Evolutionary conservation across 2,113 vertebrate genomes (phyloP), one percentile per base, ranked within the genome.

Genomic region (Nycticorax nycticorax): DNA sequence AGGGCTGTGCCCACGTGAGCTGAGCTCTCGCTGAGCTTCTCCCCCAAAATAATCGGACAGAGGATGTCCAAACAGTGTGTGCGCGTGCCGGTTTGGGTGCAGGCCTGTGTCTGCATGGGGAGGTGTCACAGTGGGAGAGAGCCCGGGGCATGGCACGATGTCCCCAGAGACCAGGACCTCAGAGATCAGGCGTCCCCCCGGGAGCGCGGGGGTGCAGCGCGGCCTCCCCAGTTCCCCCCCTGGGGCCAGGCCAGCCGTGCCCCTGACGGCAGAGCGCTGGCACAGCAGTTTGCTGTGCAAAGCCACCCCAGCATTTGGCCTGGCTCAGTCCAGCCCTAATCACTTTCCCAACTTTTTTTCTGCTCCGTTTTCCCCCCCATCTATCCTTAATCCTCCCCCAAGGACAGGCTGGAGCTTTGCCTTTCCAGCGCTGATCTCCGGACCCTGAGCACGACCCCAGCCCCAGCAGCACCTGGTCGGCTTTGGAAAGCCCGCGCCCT

Each of bases 41-140:
- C 6, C 50, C 39, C 14, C 64, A 6, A 2, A 20, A 8, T 1
- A 32, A 20, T 0, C 5, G 21, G 43, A 22, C n/a, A 48, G 64
- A 37, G 39, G 63, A 16, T 26, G 8, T 27, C 50, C 33, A 21
- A 24, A 5, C 26, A n/a, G 68, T 0, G 33, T 7, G 22, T 27
- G n/a, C 10, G 32, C 45, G 22, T 39, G 14, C 33, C 12, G 6
- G 60, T 17, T 6, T 5, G 18, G 3, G 53, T 1, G 1, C 26
- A 18, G 59, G 35, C 15, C 11, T 2, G 33, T 27, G 39, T 2
- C 2, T 5, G 72, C n/a, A 4, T 4, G 1, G 39, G 57, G 37
- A 33, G 14, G 3, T 35, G 33, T 13, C 28, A 6, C 22, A 7
- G 53, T 3, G 3, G 62, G 12, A 41, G 33, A 20, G 8, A 62